Base-by-base conservation (phyloP, 2,888 invertebrate species). In the Sialis fuliginosa region DNA sequence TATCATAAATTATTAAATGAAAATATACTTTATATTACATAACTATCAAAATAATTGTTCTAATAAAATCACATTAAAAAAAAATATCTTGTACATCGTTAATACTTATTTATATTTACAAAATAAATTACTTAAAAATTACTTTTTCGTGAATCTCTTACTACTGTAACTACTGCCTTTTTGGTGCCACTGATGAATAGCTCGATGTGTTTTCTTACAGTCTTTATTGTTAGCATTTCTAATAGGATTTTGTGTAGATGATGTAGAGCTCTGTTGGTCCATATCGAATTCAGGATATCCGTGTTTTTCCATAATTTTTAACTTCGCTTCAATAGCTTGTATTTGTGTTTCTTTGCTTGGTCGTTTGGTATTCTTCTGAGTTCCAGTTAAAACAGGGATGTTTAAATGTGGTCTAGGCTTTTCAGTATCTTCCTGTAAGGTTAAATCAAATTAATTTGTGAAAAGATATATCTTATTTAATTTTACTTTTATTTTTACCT, bases 271-370 rank as follows among this genome's bases (percentile, higher is more conserved):
- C 4, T 80, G 69, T 57, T 81, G 81, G 58, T 84, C 84, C 5
- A 86, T 71, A 48, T 81, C 79, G 55, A 87, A 75, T 58, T 84
- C 84, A 52, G 82, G 81, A 42, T 75, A 73, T 0, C 74, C 71
- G 51, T 72, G 75, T 4, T 64, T 62, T 55, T 85, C 82, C 77
- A 90, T 80, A 61, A 81, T 67, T 58, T 83, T 86, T 1, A 91
- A 66, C 63, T 91, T 90, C 0, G 86, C 85, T 62, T 90, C 89
- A 49, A 91, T 90, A 0, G 88, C 88, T 59, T 83, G 83, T 53
- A 91, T 90, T 47, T 88, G 84, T 6, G 81, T 79, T 58, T 80
- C 77, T 56, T 81, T 78, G 60, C 87, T 87, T 3, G 79, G 65
- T 64, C 78, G 81, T 57, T 79, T 67, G 49, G 69, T 67, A 48